phyloP scores from a whole-genome alignment of 2,113 vertebrate genomes.

The Dicrurus megarhynchus region DNA sequence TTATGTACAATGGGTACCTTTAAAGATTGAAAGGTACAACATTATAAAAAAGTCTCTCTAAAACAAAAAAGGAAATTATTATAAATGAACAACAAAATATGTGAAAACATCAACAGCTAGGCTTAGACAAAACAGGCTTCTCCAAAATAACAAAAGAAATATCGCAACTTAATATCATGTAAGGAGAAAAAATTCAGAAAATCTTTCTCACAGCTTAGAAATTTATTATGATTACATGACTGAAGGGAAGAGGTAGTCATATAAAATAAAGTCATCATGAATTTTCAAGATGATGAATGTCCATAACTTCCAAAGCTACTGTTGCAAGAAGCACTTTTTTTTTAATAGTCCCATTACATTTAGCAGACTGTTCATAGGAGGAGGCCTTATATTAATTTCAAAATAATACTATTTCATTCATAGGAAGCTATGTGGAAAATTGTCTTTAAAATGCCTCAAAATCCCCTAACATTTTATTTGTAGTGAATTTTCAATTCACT shows the following conservation, averaged over 20 bases:
- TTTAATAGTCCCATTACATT: neutral
- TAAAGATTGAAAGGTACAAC: neutral
- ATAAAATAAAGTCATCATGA: neutral
- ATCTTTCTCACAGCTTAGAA: neutral
- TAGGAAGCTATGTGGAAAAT: neutral
- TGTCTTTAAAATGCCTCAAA: neutral
- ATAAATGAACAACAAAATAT: rapidly evolving
- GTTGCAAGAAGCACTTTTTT: neutral
- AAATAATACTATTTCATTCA: neutral
- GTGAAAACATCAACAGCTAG: neutral
- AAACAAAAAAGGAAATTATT: neutral
- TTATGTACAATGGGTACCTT: neutral
- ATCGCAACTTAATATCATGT: neutral
- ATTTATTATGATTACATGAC: neutral
- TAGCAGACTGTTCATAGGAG: neutral
- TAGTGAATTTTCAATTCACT: neutral
- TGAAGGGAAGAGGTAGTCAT: neutral
- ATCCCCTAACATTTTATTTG: neutral
- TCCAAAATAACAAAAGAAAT: neutral
- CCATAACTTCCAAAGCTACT: neutral
- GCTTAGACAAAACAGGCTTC: neutral
- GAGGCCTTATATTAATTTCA: neutral
- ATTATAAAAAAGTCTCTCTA: neutral
- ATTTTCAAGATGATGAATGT: neutral
- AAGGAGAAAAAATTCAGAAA: neutral